Percentiles rank a stretch among this genome's conserved stretches.
Conservation (phyloP, 92 coral and sea anemone species). For the Phenganax subtilis region DNA sequence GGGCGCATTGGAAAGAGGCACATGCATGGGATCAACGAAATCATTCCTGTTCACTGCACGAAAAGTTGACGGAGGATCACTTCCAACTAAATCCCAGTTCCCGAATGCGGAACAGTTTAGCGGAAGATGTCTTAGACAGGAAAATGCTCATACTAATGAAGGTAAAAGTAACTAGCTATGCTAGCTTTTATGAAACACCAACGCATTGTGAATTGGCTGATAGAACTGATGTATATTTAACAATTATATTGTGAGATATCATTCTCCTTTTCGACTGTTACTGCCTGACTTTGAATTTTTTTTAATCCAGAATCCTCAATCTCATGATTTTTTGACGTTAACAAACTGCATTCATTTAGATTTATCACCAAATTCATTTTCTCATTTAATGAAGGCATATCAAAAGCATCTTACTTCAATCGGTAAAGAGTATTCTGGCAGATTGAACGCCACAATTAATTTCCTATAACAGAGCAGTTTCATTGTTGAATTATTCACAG, state of each 20-base stretch:
- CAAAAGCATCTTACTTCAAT: slow-evolving; percentile 28
- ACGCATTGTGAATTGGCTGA: too few species aligned
- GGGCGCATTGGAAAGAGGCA: slow-evolving; percentile 40
- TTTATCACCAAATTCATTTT: background rate
- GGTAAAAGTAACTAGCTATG: background rate
- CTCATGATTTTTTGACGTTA: background rate
- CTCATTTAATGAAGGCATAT: slow-evolving; percentile 41
- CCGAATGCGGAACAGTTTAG: slow-evolving; percentile 50
- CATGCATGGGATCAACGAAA: slow-evolving; percentile 43
- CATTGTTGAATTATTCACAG: slow-evolving; percentile 39
- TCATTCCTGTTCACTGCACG: slow-evolving; percentile 37
- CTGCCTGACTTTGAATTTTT: background rate
- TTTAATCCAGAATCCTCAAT: background rate
- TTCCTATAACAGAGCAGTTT: slow-evolving; percentile 35
- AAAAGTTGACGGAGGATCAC: slow-evolving; percentile 52
- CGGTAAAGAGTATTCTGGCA: background rate
- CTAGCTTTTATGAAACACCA: too few species aligned
- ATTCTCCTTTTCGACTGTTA: too few species aligned
- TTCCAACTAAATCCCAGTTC: slow-evolving; percentile 43
- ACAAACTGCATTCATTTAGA: background rate
- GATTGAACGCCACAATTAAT: slow-evolving; percentile 32
- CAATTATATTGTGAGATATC: too few species aligned
- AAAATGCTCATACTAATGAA: slow-evolving; percentile 39
- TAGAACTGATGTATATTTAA: too few species aligned
- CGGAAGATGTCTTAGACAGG: slow-evolving; percentile 53